phyloP scores from a whole-genome alignment of 2,888 invertebrate genomes.

The Eurytoma adleriae region DNA sequence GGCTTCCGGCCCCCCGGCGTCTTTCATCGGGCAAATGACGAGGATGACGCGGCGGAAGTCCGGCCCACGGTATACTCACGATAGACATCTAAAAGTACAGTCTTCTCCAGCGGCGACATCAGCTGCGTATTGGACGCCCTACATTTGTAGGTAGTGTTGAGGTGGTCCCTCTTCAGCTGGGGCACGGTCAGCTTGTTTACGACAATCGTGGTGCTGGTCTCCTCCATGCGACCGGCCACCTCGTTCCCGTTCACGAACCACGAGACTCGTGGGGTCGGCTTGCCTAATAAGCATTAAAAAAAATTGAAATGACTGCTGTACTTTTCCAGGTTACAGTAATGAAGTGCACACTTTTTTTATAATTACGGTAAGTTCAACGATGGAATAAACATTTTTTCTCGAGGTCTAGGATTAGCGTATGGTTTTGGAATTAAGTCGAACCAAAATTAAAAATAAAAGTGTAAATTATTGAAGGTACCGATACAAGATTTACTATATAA shows the following conservation, averaged over 20 bases:
- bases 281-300: constrained; percentile 78
- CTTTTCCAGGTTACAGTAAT: no score
- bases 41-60: constrained; percentile 22
- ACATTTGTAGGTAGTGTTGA: constrained; percentile 92
- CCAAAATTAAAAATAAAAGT: no score
- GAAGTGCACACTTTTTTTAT: no score
- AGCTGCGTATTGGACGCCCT: constrained; percentile 92
- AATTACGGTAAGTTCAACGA: no score
- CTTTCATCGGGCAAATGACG: constrained; percentile 35
- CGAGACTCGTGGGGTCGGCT: constrained; percentile 89
- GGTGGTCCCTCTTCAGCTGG: constrained; percentile 84
- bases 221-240: constrained; percentile 78
- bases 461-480: no score
- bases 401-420: no score
- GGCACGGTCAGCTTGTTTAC: constrained; percentile 88
- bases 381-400: no score
- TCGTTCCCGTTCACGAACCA: constrained; percentile 85
- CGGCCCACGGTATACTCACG: constrained; percentile 81
- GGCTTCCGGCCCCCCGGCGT: no score
- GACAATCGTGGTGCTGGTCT: constrained; percentile 84
- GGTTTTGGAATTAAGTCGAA: no score
- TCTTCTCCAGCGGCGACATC: constrained; percentile 89
- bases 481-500: no score
- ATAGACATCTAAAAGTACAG: constrained; percentile 89
- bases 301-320: no score